These are phyloP conservation scores for Drymonia ruficornis DNA, from an alignment of 2,888 invertebrate species.

Conservation along the genomic window DNA sequence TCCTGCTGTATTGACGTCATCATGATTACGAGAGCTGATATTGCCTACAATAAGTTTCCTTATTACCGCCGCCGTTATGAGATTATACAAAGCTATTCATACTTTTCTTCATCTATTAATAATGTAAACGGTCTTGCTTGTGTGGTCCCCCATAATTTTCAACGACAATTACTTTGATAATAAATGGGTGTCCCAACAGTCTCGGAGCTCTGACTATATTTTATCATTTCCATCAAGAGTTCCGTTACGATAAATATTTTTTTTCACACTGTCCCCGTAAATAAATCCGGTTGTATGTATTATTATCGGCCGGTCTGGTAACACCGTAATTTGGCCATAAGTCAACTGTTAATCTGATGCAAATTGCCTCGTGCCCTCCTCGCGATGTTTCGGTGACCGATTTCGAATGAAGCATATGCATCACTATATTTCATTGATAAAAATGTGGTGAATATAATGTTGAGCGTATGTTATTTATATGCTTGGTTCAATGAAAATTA, in stretches of 20 bases:
- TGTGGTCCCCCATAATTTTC: slow-evolving; percentile 29
- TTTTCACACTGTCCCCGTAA: slow-evolving; percentile 45
- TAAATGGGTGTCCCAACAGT: slow-evolving; percentile 40
- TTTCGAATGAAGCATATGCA: slow-evolving; percentile 23
- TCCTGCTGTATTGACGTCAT: slow-evolving; percentile 6
- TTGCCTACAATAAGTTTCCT: background rate
- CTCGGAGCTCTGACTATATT: slow-evolving; percentile 34
- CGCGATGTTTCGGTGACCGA: slow-evolving; percentile 35
- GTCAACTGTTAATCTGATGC: slow-evolving; percentile 69
- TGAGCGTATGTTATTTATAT: background rate
- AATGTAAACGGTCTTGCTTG: slow-evolving; percentile 6
- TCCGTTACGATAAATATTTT: slow-evolving; percentile 49
- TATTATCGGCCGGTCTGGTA: slow-evolving; percentile 39
- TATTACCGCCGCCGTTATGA: background rate
- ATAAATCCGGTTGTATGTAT: slow-evolving; percentile 48
- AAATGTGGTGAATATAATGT: background rate
- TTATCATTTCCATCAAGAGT: slow-evolving; percentile 47
- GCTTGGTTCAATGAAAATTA: background rate
- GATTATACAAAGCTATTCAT: background rate
- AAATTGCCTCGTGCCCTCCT: slow-evolving; percentile 53
- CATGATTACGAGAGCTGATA: background rate
- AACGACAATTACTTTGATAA: slow-evolving; percentile 30
- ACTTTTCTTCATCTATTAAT: background rate
- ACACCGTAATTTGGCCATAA: slow-evolving; percentile 61
- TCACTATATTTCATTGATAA: background rate